Evolutionary conservation across 1,140 invertebrate genomes (phyloP).

Genomic region (Caenorhabditis brenneri): DNA sequence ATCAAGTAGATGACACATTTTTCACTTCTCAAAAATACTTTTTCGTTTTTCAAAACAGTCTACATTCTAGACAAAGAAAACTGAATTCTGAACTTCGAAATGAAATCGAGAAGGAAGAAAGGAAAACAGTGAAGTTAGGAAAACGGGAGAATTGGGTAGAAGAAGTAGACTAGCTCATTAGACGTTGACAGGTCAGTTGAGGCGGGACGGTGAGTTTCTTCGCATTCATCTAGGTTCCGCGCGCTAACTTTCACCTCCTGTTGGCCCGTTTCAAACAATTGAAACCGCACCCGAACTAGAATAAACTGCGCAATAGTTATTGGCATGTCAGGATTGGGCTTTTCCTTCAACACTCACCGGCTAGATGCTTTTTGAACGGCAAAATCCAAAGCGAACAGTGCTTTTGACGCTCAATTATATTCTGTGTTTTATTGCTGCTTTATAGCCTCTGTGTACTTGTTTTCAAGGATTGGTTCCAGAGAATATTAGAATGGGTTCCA

Average conservation of each 20-base stretch:
- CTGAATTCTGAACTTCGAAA: background rate
- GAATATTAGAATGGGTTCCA: background rate
- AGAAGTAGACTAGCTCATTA: slow-evolving; percentile 21
- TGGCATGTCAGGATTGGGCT: background rate
- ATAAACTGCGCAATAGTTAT: slow-evolving; percentile 29
- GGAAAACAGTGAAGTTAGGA: background rate
- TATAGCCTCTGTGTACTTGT: no score
- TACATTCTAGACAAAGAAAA: background rate
- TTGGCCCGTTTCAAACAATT: slow-evolving; percentile 34
- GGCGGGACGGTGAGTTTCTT: background rate
- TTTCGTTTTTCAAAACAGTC: background rate
- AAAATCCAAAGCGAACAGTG: background rate
- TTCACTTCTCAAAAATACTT: background rate
- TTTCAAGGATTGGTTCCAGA: background rate
- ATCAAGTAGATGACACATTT: background rate
- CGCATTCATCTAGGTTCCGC: slow-evolving; percentile 30
- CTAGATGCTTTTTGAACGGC: slow-evolving; percentile 26
- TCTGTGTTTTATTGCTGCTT: background rate
- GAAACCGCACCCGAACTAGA: slow-evolving; percentile 35
- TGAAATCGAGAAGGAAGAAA: background rate
- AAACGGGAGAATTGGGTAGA: background rate
- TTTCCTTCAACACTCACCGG: background rate
- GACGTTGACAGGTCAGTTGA: background rate
- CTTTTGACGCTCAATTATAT: slow-evolving; percentile 22
- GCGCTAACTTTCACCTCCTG: background rate